A percentile compares a stretch with the other conserved stretches of the same genome.
These are phyloP conservation scores for Struthidea cinerea DNA, from an alignment of 2,113 vertebrate species.

Conservation along the genomic window DNA sequence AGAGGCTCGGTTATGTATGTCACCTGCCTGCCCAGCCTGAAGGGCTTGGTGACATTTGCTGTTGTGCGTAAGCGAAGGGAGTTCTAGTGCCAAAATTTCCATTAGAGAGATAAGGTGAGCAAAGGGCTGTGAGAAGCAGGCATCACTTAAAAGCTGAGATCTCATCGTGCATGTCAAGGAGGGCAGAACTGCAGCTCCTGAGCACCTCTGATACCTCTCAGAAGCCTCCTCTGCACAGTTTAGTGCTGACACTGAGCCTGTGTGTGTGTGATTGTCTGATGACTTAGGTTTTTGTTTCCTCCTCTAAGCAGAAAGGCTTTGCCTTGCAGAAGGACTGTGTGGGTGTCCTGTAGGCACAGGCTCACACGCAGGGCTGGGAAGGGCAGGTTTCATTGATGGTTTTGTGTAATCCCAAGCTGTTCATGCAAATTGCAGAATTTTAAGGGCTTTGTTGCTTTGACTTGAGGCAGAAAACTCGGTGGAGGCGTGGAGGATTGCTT, in stretches of 20 bases:
- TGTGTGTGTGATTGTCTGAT: neutral
- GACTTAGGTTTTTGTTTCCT: neutral
- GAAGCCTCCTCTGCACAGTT: neutral
- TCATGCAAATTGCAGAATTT: neutral
- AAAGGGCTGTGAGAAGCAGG: neutral
- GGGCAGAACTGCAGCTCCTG: neutral
- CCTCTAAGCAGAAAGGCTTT: neutral
- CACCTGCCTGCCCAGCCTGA: neutral
- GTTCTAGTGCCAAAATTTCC: neutral
- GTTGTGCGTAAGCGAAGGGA: neutral
- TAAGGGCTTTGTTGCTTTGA: neutral
- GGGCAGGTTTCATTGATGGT: neutral
- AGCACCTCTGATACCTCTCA: neutral
- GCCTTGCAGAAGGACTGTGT: neutral
- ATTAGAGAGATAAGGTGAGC: conserved; percentile 17
- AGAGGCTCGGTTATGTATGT: neutral
- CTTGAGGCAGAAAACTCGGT: neutral
- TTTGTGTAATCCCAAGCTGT: neutral
- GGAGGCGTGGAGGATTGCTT: neutral
- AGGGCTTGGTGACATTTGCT: neutral
- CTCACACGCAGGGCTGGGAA: neutral
- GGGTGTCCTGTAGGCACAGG: neutral
- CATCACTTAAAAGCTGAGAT: neutral
- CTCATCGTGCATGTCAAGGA: neutral
- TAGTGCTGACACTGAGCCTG: conserved; percentile 7